phyloP scores from a whole-genome alignment of 1,140 invertebrate species.

The Drosophila navojoa region DNA sequence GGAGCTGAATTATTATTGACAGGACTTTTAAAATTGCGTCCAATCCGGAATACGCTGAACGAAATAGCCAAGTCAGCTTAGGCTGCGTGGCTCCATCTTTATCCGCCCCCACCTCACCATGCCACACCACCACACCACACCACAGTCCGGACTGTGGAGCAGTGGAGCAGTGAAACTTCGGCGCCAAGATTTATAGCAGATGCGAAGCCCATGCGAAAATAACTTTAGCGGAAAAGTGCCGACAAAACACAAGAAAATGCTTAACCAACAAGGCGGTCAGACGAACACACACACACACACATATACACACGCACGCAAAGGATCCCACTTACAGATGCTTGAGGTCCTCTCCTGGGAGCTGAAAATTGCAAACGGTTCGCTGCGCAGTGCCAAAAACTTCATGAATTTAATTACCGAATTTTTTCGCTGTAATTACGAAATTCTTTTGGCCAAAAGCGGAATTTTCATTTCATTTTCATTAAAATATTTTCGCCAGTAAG shows the following conservation, averaged over 20 bases:
- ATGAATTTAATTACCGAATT: constrained; percentile 81
- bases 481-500: constrained; percentile 74
- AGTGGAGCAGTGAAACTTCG: constrained; percentile 29
- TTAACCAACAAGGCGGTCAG: constrained; percentile 75
- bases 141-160: constrained; percentile 8
- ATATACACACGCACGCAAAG: constrained; percentile 8
- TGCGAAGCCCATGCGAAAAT: constrained; percentile 72
- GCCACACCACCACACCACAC: too few relatives aligned
- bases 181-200: constrained; percentile 70
- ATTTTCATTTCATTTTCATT: constrained; percentile 82
- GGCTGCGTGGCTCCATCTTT: constrained; percentile 45
- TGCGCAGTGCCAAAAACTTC: constrained; percentile 63
- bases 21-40: constrained; percentile 43
- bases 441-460: constrained; percentile 79
- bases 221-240: constrained; percentile 80
- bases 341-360: constrained; percentile 12
- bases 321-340: constrained; percentile 24
- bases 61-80: constrained; percentile 46
- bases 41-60: constrained; percentile 1
- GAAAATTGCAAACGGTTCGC: constrained; percentile 57
- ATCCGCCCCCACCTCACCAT: not conserved
- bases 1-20: constrained; percentile 71
- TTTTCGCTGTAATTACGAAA: constrained; percentile 81
- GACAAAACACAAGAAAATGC: constrained; percentile 79
- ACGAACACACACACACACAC: constrained; percentile 21